Percentiles rank a stretch among this genome's conserved stretches.
Evolutionary conservation across 2,797 vertebrate genomes (phyloP).

Genomic region (Enteromius paludinosus): DNA sequence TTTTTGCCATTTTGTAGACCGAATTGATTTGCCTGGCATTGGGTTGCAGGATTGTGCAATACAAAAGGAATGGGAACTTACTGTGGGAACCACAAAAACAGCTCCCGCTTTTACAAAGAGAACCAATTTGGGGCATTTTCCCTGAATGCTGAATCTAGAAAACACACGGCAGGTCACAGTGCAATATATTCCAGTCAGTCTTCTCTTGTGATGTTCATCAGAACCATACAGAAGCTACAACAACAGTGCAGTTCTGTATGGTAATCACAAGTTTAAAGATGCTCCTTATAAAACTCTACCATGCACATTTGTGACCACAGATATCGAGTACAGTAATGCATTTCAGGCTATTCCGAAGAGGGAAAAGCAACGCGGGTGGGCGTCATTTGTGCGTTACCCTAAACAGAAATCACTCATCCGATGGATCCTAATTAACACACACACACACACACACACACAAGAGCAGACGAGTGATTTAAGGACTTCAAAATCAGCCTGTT

Average conservation of each 20-base stretch:
- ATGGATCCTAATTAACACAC: slow-evolving; percentile 71
- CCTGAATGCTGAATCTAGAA: slow-evolving; percentile 29
- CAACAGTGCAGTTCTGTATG: slow-evolving; percentile 23
- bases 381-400: slow-evolving; percentile 74
- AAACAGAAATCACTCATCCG: slow-evolving; percentile 67
- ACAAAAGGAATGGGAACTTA: slow-evolving; percentile 55
- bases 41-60: slow-evolving; percentile 61
- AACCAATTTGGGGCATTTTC: slow-evolving; percentile 47
- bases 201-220: background rate
- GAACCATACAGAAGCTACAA: slow-evolving; percentile 13
- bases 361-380: slow-evolving; percentile 61
- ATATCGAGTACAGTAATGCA: slow-evolving; percentile 47
- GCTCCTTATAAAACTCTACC: slow-evolving; percentile 11
- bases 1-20: slow-evolving; percentile 28
- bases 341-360: slow-evolving; percentile 61
- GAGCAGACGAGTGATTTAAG: slow-evolving; percentile 77
- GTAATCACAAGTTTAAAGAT: slow-evolving; percentile 14
- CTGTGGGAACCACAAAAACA: slow-evolving; percentile 22
- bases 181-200: slow-evolving; percentile 13
- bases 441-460: slow-evolving; percentile 66
- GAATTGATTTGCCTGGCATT: slow-evolving; percentile 47
- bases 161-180: slow-evolving; percentile 34
- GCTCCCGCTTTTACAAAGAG: background rate
- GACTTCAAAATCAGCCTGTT: slow-evolving; percentile 72
- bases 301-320: slow-evolving; percentile 7